Percentiles rank a stretch among this genome's conserved stretches.
Evolutionary conservation across 1,140 invertebrate genomes (phyloP).

Genomic region (Drosophila tsacasi): DNA sequence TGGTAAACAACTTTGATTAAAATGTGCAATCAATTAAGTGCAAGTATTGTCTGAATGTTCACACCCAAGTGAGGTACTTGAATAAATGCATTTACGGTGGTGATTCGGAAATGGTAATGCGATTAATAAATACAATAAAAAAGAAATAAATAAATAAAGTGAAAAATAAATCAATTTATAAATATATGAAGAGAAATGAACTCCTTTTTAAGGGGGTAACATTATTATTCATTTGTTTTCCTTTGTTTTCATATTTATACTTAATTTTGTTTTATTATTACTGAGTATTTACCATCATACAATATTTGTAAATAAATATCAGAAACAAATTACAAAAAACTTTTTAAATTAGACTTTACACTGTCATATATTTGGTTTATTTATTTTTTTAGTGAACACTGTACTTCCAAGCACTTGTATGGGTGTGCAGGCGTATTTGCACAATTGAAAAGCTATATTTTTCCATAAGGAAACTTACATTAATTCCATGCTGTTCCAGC

Average conservation of each 20-base stretch:
- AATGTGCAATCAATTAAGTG: conserved; percentile 51
- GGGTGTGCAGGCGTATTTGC: conserved; percentile 18
- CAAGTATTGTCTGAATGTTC: conserved; percentile 7
- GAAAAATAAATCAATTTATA: not conserved
- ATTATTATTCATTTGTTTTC: not conserved
- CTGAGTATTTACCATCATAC: not conserved
- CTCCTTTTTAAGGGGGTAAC: not conserved
- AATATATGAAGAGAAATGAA: too few relatives aligned
- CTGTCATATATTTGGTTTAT: not conserved
- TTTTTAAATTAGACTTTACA: not conserved
- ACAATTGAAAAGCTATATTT: not conserved
- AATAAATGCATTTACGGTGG: conserved; percentile 5
- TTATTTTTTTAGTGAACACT: not conserved
- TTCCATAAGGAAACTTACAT: conserved; percentile 86
- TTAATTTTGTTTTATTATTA: not conserved
- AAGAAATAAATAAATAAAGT: too few relatives aligned
- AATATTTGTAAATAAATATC: too few relatives aligned
- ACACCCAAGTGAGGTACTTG: not conserved
- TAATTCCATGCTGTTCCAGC: conserved; percentile 91
- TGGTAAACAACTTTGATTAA: conserved; percentile 49
- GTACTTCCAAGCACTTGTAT: conserved; percentile 28
- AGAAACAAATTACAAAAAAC: too few relatives aligned
- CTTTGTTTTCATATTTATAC: not conserved
- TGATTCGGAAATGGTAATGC: not conserved
- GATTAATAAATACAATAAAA: too few relatives aligned